These are phyloP conservation scores for Cordylochernes scorpioides DNA, from an alignment of 2,888 invertebrate genomes.

Conservation along the genomic window DNA sequence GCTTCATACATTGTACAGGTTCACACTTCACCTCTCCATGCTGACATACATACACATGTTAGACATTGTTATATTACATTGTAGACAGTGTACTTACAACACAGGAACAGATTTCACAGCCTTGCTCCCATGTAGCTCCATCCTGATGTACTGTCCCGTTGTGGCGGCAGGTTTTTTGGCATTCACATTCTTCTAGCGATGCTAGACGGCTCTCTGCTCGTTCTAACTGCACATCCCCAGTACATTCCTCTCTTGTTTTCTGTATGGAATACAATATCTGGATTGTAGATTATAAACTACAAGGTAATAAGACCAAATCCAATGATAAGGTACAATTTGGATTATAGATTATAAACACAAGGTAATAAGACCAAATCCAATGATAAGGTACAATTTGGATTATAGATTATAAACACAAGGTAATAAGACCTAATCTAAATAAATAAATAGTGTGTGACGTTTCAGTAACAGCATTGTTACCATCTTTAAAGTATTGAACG, in stretches of 20 bases:
- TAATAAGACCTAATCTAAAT: no score
- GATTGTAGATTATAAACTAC: no score
- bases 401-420: no score
- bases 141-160: conserved; percentile 54
- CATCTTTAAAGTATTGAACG: conserved; percentile 46
- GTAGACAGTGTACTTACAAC: conserved; percentile 45
- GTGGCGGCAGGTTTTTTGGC: conserved; percentile 56
- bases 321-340: no score
- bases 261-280: conserved; percentile 51
- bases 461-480: no score
- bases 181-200: conserved; percentile 62
- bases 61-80: no score
- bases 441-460: no score
- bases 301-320: no score
- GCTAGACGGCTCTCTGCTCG: conserved; percentile 48
- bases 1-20: conserved; percentile 47
- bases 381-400: no score
- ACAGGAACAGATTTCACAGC: conserved; percentile 65
- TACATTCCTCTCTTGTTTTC: conserved; percentile 47
- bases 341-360: no score
- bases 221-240: conserved; percentile 34
- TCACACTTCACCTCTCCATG: conserved; percentile 59
- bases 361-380: no score
- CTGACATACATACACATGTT: no score
- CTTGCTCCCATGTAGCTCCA: conserved; percentile 55